These are phyloP conservation scores for Gobiocypris rarus DNA, from an alignment of 2,113 vertebrate genomes.

Conservation along the genomic window DNA sequence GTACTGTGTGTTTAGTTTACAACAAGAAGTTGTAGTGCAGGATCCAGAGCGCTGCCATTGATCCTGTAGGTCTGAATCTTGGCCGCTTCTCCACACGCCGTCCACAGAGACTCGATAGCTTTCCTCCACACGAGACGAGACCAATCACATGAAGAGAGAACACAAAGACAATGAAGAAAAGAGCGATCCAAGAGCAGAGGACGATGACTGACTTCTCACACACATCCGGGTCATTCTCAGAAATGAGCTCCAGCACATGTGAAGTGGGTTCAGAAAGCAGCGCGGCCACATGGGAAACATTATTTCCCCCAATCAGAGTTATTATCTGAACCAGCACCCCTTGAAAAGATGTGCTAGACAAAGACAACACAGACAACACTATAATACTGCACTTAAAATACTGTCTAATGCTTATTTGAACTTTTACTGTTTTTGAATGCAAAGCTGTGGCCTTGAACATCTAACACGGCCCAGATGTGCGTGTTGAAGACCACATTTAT, in stretches of 20 bases:
- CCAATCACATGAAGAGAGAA: neutral
- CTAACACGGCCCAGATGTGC: slow-evolving; percentile 39
- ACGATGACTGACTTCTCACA: slow-evolving; percentile 49
- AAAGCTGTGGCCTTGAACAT: slow-evolving; percentile 31
- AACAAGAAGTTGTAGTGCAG: neutral
- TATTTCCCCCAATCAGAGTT: slow-evolving; percentile 55
- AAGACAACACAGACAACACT: neutral
- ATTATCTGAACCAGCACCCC: slow-evolving; percentile 57
- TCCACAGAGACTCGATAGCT: neutral
- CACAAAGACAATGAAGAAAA: neutral
- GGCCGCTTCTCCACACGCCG: neutral
- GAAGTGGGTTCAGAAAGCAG: slow-evolving; percentile 40
- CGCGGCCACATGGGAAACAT: slow-evolving; percentile 57
- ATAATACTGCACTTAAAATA: slow-evolving; percentile 18
- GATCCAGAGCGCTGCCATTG: neutral
- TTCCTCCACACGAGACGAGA: neutral
- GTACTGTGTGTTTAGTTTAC: no score
- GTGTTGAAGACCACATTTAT: neutral
- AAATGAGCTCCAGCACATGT: slow-evolving; percentile 39
- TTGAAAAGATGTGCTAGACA: slow-evolving; percentile 48
- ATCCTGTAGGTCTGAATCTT: neutral
- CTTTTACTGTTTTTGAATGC: slow-evolving; percentile 37
- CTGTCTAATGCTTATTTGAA: slow-evolving; percentile 24
- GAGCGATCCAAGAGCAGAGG: no score
- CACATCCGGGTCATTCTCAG: slow-evolving; percentile 50